These are phyloP conservation scores for Sarcophaga variegata DNA, from an alignment of 2,888 invertebrate genomes.

Conservation along the genomic window DNA sequence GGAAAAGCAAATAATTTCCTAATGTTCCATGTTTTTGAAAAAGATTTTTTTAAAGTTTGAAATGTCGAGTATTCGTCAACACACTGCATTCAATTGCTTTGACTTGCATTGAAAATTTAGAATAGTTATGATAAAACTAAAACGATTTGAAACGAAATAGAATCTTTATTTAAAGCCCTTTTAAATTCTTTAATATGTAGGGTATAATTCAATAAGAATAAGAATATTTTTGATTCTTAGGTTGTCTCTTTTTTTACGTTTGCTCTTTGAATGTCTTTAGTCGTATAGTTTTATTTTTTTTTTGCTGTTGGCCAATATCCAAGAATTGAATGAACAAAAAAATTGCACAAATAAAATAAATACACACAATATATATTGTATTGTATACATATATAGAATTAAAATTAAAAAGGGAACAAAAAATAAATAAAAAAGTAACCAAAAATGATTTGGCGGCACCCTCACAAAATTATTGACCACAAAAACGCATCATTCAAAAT, in stretches of 20 bases:
- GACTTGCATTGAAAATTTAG: too few species aligned
- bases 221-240: constrained; percentile 7
- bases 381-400: not conserved
- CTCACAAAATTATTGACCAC: constrained; percentile 80
- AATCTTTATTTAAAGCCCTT: not conserved
- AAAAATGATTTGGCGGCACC: constrained; percentile 78
- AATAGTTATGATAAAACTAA: too few species aligned
- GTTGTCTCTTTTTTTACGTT: constrained; percentile 15
- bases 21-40: too few species aligned
- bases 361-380: not conserved
- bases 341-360: constrained; percentile 28
- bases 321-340: constrained; percentile 60
- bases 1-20: too few species aligned
- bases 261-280: not conserved
- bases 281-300: not conserved
- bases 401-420: constrained; percentile 32
- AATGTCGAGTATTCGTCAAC: too few species aligned
- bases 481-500: constrained; percentile 71
- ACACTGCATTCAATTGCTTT: too few species aligned
- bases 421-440: constrained; percentile 57
- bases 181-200: constrained; percentile 5
- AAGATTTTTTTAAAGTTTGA: too few species aligned
- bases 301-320: constrained; percentile 57
- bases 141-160: too few species aligned
- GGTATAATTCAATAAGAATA: constrained; percentile 1